These are phyloP conservation scores for Anolis carolinensis DNA, from an alignment of 2,113 vertebrate species.

Conservation along the genomic window DNA sequence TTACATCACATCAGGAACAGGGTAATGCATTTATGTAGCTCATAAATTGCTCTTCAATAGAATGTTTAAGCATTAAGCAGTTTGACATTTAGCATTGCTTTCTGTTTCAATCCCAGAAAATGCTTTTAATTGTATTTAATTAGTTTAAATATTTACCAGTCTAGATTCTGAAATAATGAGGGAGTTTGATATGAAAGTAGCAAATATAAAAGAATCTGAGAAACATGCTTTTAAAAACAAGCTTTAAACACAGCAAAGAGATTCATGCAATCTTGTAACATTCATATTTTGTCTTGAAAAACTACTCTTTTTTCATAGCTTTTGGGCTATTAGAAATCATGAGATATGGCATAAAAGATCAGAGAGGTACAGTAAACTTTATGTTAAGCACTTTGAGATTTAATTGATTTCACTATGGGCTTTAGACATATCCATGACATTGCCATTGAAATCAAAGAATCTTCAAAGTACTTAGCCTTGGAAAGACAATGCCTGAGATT, in stretches of 20 bases:
- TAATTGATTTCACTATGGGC: background rate
- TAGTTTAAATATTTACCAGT: background rate
- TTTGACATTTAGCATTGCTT: background rate
- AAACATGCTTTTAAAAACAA: too few relatives aligned
- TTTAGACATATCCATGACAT: background rate
- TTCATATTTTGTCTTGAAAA: too few relatives aligned
- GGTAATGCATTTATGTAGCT: background rate
- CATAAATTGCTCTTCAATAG: background rate
- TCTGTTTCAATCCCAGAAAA: background rate
- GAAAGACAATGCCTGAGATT: background rate
- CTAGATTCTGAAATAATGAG: background rate
- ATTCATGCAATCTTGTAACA: too few relatives aligned
- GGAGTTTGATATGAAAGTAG: background rate
- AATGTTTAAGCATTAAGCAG: background rate
- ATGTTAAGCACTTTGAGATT: background rate
- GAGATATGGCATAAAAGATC: background rate
- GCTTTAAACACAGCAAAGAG: too few relatives aligned
- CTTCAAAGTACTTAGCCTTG: background rate
- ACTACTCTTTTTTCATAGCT: background rate
- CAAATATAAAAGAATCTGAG: background rate
- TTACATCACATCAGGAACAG: background rate
- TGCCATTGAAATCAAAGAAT: background rate
- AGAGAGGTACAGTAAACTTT: background rate
- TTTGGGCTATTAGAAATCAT: background rate
- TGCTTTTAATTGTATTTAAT: background rate